These are phyloP conservation scores for Halotydeus destructor DNA, from an alignment of 1,140 invertebrate species.

Conservation along the genomic window DNA sequence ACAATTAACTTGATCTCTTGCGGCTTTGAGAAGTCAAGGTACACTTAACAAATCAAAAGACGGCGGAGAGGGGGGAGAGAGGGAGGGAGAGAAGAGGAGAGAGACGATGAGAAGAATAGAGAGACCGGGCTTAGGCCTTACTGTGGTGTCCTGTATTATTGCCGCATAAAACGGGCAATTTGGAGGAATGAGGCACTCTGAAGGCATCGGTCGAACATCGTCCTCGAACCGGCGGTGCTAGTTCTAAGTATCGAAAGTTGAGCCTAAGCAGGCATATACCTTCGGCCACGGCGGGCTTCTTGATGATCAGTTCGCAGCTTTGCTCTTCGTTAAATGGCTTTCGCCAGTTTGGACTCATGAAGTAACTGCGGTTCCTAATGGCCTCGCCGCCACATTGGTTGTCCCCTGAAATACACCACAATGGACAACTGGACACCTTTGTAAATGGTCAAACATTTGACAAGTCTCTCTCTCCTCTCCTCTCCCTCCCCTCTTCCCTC, in stretches of 20 bases:
- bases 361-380: slow-evolving; percentile 51
- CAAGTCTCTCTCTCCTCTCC: no score
- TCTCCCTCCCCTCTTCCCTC: no score
- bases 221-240: neutral
- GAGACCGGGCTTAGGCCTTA: neutral
- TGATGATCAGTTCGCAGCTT: neutral
- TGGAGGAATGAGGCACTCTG: slow-evolving; percentile 16
- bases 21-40: neutral
- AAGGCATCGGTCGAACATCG: neutral
- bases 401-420: slow-evolving; percentile 11
- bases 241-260: neutral
- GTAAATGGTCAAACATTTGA: no score
- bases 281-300: neutral
- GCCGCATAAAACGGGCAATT: slow-evolving; percentile 47
- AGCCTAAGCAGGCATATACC: slow-evolving; percentile 1
- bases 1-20: neutral
- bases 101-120: neutral
- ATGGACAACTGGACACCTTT: no score
- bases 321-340: slow-evolving; percentile 33
- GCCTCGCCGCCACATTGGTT: slow-evolving; percentile 21
- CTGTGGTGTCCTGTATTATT: slow-evolving; percentile 49
- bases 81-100: no score
- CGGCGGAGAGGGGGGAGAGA: no score
- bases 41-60: no score
- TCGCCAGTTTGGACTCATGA: slow-evolving; percentile 54